phyloP scores from a whole-genome alignment of 2,888 invertebrate genomes.

The Drosophila fungiperda region DNA sequence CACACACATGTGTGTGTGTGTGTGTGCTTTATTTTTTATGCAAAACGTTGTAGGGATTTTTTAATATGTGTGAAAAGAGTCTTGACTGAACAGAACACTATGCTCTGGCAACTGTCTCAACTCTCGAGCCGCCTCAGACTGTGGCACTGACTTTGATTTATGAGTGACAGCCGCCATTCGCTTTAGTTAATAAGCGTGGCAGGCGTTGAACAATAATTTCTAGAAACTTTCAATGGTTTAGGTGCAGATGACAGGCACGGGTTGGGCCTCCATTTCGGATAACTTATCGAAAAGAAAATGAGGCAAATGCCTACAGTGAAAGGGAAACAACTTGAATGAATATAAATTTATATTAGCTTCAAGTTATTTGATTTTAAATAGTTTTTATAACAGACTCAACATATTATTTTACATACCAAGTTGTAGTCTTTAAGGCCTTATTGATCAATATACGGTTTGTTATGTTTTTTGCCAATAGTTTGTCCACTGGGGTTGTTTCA shows the following conservation, averaged over 20 bases:
- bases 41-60: conserved; percentile 79
- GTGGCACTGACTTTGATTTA: conserved; percentile 48
- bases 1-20: conserved; percentile 12
- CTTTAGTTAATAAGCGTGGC: conserved; percentile 74
- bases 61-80: conserved; percentile 66
- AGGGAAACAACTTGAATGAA: neutral
- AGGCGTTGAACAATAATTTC: conserved; percentile 49
- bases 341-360: neutral
- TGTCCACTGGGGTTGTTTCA: conserved; percentile 8
- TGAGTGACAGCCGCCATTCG: conserved; percentile 64
- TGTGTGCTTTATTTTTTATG: conserved; percentile 76
- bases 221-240: neutral
- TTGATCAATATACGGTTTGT: conserved; percentile 27
- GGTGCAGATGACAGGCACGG: neutral
- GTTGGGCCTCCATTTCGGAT: neutral
- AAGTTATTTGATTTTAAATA: neutral
- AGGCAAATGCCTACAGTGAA: neutral
- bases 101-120: conserved; percentile 47
- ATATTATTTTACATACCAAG: neutral
- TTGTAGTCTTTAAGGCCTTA: conserved; percentile 9
- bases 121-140: conserved; percentile 40
- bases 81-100: conserved; percentile 40
- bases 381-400: neutral
- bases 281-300: neutral
- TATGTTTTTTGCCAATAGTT: conserved; percentile 16